Evolutionary conservation across 2,888 invertebrate genomes (phyloP).

Genomic region (Pachymerium ferrugineum): DNA sequence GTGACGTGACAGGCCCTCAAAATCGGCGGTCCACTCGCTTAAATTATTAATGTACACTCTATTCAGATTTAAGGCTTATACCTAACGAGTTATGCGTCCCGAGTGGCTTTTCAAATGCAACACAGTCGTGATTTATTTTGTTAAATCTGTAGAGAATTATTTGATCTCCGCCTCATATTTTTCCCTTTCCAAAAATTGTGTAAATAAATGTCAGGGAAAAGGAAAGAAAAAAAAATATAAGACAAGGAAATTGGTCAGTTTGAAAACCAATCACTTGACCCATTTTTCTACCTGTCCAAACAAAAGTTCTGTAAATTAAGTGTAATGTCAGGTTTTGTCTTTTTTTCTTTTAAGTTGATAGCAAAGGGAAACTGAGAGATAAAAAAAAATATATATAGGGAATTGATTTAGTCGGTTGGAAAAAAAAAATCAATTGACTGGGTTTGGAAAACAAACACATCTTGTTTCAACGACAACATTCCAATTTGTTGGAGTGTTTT

Average conservation of each 20-base stretch:
- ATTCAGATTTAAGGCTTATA: background rate
- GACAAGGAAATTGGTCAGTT: background rate
- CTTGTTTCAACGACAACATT: too few relatives aligned
- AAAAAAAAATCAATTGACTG: background rate
- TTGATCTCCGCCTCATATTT: background rate
- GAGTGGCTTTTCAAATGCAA: conserved; percentile 10
- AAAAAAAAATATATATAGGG: background rate
- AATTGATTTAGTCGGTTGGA: too few relatives aligned
- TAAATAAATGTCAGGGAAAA: background rate
- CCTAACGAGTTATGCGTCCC: background rate
- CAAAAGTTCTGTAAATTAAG: background rate
- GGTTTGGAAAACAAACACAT: background rate
- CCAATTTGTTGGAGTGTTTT: too few relatives aligned
- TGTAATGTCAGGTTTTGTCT: background rate
- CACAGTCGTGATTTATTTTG: background rate
- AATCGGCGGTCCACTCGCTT: too few relatives aligned
- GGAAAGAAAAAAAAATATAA: too few relatives aligned
- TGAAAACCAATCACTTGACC: background rate
- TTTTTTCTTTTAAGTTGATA: background rate
- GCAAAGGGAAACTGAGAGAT: background rate
- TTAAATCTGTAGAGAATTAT: background rate
- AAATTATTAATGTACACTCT: conserved; percentile 20
- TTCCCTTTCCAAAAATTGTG: background rate
- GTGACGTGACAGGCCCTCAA: background rate
- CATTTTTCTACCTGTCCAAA: conserved; percentile 15